Base-by-base conservation (phyloP, 2,113 vertebrate genomes). In the Epinephelus moara region DNA sequence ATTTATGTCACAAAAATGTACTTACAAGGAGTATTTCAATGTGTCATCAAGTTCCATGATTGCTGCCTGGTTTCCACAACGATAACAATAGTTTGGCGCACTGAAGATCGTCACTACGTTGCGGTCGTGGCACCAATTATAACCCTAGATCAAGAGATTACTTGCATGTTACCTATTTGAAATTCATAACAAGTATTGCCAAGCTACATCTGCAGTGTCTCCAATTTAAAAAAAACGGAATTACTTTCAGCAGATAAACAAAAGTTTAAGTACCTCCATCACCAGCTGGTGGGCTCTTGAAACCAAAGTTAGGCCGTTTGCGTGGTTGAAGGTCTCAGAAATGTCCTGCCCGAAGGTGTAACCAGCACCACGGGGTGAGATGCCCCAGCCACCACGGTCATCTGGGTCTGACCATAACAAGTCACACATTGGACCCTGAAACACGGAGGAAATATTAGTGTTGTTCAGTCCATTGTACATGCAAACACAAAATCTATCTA, bases 1-100 rank as follows among this genome's bases (percentile, higher is more conserved):
- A 6, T 53, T 19, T 21, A 53, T 21, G 30, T 30, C 30, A 30
- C 30, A 30, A 30, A 30, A 30, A 30, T 30, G 7, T 88, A 98
- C 98, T 97, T 97, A 99, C 98, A 99, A 99, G 91, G 98, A 99
- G 87, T 99, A 99, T 95, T 99, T 99, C 92, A 99, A 94, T 70
- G 98, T 99, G 94, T 99, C 98, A 88, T 99, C 98, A 84, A 99
- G 97, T 93, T 99, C 98, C 98, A 99, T 99, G 80, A 96, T 95
- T 40, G 95, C 95, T 33, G 95, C 95, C 81, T 96, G 95, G 89
- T 96, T 96, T 50, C 95, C 95, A 91, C 95, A 96, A 45, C 95
- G 94, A 81, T 95, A 96, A 62, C 95, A 96, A 72, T 96, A 95
- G 85, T 96, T 96, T n/a, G 95, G 95, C 61, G 95, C 95, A 2